Conservation (phyloP, 2,888 invertebrate genomes). For the Phrixothrix hirtus region DNA sequence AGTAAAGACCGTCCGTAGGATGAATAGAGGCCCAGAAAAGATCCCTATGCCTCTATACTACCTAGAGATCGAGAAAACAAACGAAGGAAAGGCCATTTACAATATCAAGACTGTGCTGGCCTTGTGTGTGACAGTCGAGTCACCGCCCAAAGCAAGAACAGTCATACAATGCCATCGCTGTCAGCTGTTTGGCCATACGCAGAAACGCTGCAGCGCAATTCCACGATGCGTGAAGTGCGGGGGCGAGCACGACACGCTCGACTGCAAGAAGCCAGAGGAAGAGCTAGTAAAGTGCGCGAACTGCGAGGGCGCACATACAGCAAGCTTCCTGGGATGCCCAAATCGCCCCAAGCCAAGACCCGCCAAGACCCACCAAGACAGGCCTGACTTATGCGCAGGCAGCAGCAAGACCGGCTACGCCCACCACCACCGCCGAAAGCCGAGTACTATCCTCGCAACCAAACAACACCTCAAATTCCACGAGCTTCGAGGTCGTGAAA, state of each 20-base stretch:
- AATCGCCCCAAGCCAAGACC: too few relatives aligned
- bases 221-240: conserved; percentile 6
- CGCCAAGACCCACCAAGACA: background rate
- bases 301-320: conserved; percentile 3
- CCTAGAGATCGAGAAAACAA: conserved; percentile 1
- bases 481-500: too few relatives aligned
- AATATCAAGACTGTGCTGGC: conserved; percentile 7
- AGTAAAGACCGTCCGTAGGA: too few relatives aligned
- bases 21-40: too few relatives aligned
- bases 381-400: background rate
- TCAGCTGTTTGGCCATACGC: conserved; percentile 1
- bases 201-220: background rate
- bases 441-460: too few relatives aligned
- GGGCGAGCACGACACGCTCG: background rate
- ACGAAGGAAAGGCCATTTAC: conserved; percentile 11
- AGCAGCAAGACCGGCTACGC: too few relatives aligned
- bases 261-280: background rate
- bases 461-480: too few relatives aligned
- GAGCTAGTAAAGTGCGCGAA: conserved; percentile 1
- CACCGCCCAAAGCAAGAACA: background rate
- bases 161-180: background rate
- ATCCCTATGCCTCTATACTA: conserved; percentile 3
- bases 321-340: conserved; percentile 5
- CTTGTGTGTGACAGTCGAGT: conserved; percentile 4
- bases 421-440: too few relatives aligned